phyloP scores from a whole-genome alignment of 2,888 invertebrate species.

The Caenorhabditis zanzibari region DNA sequence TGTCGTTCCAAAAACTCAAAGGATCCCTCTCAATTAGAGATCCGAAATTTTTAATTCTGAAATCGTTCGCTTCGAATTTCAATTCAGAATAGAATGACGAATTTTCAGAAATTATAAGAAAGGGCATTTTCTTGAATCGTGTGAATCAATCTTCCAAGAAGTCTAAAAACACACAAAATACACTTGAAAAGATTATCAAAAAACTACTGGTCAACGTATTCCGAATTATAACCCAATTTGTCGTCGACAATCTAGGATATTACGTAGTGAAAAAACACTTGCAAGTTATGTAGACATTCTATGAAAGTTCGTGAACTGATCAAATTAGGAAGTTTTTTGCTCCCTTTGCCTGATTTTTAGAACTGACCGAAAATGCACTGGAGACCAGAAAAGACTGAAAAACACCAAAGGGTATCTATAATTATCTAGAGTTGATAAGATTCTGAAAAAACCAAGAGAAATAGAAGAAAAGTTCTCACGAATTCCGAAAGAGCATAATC shows the following conservation, averaged over 20 bases:
- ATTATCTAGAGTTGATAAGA: conserved; percentile 21
- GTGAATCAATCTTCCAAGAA: no score
- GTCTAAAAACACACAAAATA: not conserved
- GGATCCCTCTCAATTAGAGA: conserved; percentile 17
- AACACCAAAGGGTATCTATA: conserved; percentile 30
- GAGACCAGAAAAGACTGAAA: conserved; percentile 14
- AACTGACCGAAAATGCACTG: conserved; percentile 13
- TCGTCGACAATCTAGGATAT: conserved; percentile 29
- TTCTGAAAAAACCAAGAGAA: conserved; percentile 5
- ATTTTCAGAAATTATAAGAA: not conserved
- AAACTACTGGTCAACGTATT: conserved; percentile 13
- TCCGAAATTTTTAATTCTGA: not conserved
- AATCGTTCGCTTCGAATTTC: not conserved
- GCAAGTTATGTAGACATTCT: not conserved
- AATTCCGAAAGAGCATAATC: not conserved
- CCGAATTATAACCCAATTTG: conserved; percentile 19
- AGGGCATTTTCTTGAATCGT: no score
- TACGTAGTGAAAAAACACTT: conserved; percentile 31
- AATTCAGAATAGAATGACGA: conserved; percentile 6
- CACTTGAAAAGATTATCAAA: not conserved
- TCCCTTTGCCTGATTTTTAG: conserved; percentile 1
- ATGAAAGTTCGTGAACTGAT: not conserved
- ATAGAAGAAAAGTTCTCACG: not conserved
- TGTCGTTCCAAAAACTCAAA: not conserved
- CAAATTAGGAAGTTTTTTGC: not conserved